These are phyloP conservation scores for Labia minor DNA, from an alignment of 2,888 invertebrate species.

Conservation along the genomic window DNA sequence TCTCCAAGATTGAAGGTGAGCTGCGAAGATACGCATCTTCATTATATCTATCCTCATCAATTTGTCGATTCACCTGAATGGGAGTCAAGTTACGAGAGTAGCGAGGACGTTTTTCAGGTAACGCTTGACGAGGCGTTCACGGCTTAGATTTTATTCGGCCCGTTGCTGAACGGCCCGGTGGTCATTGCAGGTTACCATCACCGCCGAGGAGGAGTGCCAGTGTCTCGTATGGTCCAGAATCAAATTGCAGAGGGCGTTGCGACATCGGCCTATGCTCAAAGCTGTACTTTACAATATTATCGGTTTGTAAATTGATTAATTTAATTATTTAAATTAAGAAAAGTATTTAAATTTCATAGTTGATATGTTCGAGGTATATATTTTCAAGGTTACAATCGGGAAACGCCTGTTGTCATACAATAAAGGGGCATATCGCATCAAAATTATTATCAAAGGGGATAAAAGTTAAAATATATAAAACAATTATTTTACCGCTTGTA, in stretches of 20 bases:
- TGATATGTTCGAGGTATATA: neutral
- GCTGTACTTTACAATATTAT: conserved; percentile 66
- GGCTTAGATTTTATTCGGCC: neutral
- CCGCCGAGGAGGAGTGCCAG: conserved; percentile 65
- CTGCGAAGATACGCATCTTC: conserved; percentile 71
- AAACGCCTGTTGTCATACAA: too few species aligned
- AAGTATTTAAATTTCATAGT: neutral
- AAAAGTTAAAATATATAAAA: too few species aligned
- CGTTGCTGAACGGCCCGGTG: neutral
- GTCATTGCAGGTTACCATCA: conserved; percentile 53
- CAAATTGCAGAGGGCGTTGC: conserved; percentile 60
- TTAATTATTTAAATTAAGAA: neutral
- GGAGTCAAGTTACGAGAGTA: conserved; percentile 68
- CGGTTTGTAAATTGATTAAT: conserved; percentile 46
- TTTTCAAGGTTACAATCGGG: neutral
- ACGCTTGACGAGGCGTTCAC: conserved; percentile 23
- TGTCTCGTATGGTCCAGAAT: conserved; percentile 71
- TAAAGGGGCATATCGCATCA: too few species aligned
- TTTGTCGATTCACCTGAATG: conserved; percentile 85
- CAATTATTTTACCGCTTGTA: too few species aligned
- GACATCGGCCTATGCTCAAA: conserved; percentile 61
- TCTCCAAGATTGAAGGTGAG: conserved; percentile 59
- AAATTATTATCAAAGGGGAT: too few species aligned
- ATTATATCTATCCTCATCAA: conserved; percentile 67
- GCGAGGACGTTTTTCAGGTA: conserved; percentile 69